Conservation (phyloP, 53 echinoderm and acorn worm genomes). For the Echinarachnius parma region DNA sequence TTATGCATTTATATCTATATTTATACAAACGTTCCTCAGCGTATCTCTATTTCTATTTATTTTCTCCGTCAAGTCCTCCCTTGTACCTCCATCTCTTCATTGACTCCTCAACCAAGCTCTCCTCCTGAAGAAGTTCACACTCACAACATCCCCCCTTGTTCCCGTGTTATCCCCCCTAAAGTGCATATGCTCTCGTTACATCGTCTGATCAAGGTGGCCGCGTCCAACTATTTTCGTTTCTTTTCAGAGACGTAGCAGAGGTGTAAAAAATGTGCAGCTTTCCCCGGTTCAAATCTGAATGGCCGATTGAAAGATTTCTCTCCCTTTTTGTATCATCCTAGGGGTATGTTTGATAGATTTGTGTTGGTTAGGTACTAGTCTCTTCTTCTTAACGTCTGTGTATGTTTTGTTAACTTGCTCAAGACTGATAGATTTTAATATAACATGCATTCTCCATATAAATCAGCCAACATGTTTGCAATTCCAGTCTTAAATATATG, state of each 20-base stretch:
- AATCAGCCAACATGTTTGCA: too few species aligned
- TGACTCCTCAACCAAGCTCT: not conserved
- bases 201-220: not conserved
- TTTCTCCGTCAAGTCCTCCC: not conserved
- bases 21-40: too few species aligned
- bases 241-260: slow-evolving; percentile 23
- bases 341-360: not conserved
- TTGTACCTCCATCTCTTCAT: not conserved
- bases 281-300: not conserved
- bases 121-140: not conserved
- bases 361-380: too few species aligned
- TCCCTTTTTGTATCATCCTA: not conserved
- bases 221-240: slow-evolving; percentile 42
- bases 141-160: too few species aligned
- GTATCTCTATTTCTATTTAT: too few species aligned
- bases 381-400: too few species aligned
- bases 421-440: too few species aligned
- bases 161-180: slow-evolving; percentile 5
- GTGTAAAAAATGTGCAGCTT: slow-evolving; percentile 19
- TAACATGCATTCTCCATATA: too few species aligned
- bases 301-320: not conserved
- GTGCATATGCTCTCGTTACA: slow-evolving; percentile 15
- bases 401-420: too few species aligned
- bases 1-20: too few species aligned
- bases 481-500: too few species aligned